Base-by-base conservation (phyloP, 2,113 vertebrate genomes). In the Chionodraco myersi region DNA sequence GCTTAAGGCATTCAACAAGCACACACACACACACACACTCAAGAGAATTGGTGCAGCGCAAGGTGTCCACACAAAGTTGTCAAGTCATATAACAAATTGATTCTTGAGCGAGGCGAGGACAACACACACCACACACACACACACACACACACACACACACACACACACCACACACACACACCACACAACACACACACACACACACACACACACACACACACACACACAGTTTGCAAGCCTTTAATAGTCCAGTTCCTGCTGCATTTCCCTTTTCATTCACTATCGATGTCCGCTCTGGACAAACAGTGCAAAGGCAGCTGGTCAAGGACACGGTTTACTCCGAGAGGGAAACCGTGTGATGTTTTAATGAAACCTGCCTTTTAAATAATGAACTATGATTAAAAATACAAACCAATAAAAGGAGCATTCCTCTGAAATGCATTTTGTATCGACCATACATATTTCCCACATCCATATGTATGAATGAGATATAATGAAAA, bases 41-140 rank as follows among this genome's bases (percentile, higher is more conserved):
- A 34, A 45, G 72, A 58, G 63, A 73, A 76, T n/a, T n/a, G n/a
- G n/a, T n/a, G n/a, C n/a, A n/a, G n/a, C n/a, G n/a, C n/a, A n/a
- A n/a, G 75, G 87, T 67, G 85, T 83, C 65, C 65, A 2, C 75
- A 76, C 56, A 57, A 77, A 53, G 72, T 0, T 82, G 66, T 82
- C 61, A 67, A 61, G 53, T 60, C 47, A 45, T 54, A 12, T 53
- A 41, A 51, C 8, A 23, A 10, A 45, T 12, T 44, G 12, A 30
- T 67, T 67, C 21, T 64, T 21, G 6, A 71, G 58, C n/a, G 44
- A 34, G 16, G 10, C 21, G n/a, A n/a, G n/a, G n/a, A n/a, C n/a
- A 21, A 21, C 21, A 21, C 21, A 21, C 21, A 21, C 21, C 21
- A 21, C 21, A 21, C 21, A 21, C 21, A 54, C 52, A 54, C 52